phyloP scores from a whole-genome alignment of 1,140 invertebrate species.

The Asbolus verrucosus region DNA sequence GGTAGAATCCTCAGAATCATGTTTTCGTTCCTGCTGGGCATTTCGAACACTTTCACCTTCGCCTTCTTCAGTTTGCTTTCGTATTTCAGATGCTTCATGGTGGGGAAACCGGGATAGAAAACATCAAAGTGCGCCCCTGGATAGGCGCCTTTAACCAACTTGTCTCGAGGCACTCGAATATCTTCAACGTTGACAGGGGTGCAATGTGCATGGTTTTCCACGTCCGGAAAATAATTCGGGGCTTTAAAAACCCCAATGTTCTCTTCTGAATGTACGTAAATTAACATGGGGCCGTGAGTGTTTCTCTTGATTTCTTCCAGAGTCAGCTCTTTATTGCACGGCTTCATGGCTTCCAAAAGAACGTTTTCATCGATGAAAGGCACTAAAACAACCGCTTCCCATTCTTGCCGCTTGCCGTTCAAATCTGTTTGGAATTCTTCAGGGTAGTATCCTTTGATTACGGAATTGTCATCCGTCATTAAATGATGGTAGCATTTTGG shows the following conservation, averaged over 20 bases:
- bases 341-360: constrained; percentile 82
- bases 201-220: constrained; percentile 71
- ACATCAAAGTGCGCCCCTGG: constrained; percentile 76
- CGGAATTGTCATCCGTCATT: constrained; percentile 85
- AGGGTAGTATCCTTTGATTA: constrained; percentile 93
- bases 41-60: constrained; percentile 90
- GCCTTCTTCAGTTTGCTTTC: constrained; percentile 74
- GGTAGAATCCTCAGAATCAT: constrained; percentile 80
- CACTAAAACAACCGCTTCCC: constrained; percentile 97
- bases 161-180: constrained; percentile 70
- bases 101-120: constrained; percentile 92
- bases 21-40: constrained; percentile 81
- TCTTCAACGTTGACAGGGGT: constrained; percentile 69
- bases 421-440: constrained; percentile 88
- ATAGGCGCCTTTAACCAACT: constrained; percentile 81
- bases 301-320: constrained; percentile 83
- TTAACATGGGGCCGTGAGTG: constrained; percentile 84
- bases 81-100: constrained; percentile 85
- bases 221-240: constrained; percentile 76
- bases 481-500: constrained; percentile 85
- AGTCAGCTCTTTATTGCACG: constrained; percentile 76
- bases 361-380: constrained; percentile 94
- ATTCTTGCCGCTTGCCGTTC: constrained; percentile 95
- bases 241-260: constrained; percentile 69
- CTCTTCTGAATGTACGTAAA: constrained; percentile 77